A percentile compares a stretch with the other conserved stretches of the same genome.
phyloP scores from a whole-genome alignment of 2,113 vertebrate genomes.

The Calypte anna region DNA sequence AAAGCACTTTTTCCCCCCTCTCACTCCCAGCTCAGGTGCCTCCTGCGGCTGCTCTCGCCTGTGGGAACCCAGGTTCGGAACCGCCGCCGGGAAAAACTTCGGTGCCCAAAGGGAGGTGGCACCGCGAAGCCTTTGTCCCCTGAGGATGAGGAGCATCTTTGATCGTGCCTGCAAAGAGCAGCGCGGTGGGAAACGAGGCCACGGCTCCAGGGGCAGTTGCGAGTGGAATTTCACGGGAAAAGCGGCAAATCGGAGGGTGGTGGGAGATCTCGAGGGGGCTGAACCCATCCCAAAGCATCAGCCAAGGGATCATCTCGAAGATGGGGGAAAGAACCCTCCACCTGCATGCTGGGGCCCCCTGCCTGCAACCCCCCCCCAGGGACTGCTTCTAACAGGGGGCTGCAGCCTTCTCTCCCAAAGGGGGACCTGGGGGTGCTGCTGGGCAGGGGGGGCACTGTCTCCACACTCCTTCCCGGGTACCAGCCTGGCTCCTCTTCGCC shows the following conservation, averaged over 20 bases:
- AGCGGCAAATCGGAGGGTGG: background rate
- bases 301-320: no score
- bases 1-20: background rate
- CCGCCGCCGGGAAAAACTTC: accelerated
- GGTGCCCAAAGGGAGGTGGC: background rate
- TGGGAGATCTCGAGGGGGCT: accelerated
- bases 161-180: background rate
- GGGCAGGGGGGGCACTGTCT: no score
- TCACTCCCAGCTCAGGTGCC: background rate
- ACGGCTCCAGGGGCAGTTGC: background rate
- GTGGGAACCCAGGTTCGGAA: background rate
- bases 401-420: background rate
- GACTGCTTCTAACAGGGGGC: background rate
- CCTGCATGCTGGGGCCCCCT: background rate
- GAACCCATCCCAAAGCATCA: background rate
- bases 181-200: background rate
- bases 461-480: accelerated
- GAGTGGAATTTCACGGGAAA: background rate
- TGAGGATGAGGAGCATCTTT: background rate
- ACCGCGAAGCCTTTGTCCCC: background rate
- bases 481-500: background rate
- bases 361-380: no score
- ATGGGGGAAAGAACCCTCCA: background rate
- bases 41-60: background rate
- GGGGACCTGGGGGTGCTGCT: no score